Percentiles rank a stretch among this genome's conserved stretches.
phyloP scores from a whole-genome alignment of 2,888 invertebrate species.

The Coelinius sp. region DNA sequence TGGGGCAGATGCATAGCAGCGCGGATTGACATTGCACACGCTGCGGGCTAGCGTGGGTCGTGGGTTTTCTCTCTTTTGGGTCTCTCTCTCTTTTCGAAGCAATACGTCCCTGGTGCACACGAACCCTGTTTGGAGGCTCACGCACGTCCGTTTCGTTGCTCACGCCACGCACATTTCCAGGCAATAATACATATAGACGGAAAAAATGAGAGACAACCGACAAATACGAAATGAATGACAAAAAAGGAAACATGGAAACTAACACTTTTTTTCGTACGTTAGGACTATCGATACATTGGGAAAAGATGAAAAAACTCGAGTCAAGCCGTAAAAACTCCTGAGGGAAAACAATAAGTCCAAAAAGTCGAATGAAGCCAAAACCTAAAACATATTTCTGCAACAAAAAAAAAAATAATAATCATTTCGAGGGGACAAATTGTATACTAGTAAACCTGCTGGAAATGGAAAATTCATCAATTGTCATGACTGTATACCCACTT shows the following conservation, averaged over 20 bases:
- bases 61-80: constrained; percentile 25
- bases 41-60: constrained; percentile 54
- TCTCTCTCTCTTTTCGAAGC: constrained; percentile 27
- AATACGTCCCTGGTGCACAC: constrained; percentile 26
- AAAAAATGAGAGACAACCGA: constrained; percentile 5
- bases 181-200: constrained; percentile 17
- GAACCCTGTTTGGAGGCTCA: constrained; percentile 34
- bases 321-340: too few species aligned
- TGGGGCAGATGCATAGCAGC: constrained; percentile 59
- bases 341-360: too few species aligned
- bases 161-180: constrained; percentile 45
- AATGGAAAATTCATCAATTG: too few species aligned
- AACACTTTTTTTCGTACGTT: constrained; percentile 21
- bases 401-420: too few species aligned
- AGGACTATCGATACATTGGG: constrained; percentile 25
- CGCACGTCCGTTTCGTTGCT: constrained; percentile 50
- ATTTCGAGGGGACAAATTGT: too few species aligned
- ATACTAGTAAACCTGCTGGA: too few species aligned
- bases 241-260: constrained; percentile 12
- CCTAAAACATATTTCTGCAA: too few species aligned
- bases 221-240: neutral
- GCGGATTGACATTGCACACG: constrained; percentile 60
- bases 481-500: too few species aligned
- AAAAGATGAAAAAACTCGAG: constrained; percentile 26
- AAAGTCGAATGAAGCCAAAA: too few species aligned